Evolutionary conservation across 2,113 vertebrate species (phyloP).

Genomic region (Hippocampus guttulatus): DNA sequence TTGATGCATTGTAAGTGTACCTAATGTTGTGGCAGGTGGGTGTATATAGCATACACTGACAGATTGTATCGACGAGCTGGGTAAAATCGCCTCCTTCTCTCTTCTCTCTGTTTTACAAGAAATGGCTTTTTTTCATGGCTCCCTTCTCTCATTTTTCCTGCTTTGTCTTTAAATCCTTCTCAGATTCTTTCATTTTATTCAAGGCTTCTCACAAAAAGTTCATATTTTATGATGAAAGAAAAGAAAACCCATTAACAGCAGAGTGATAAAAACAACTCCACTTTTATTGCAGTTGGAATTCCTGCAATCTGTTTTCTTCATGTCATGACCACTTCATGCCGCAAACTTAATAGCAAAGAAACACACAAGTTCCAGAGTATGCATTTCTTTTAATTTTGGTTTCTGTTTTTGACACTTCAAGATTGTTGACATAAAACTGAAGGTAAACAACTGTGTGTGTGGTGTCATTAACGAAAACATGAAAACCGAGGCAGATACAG

Average conservation of each 20-base stretch:
- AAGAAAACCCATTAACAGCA: neutral
- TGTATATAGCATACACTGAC: neutral
- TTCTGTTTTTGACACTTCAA: slow-evolving; percentile 56
- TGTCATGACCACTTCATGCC: neutral
- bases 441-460: neutral
- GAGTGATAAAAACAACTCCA: slow-evolving; percentile 7
- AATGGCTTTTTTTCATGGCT: neutral
- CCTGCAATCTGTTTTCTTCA: neutral
- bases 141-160: neutral
- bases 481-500: neutral
- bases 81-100: neutral
- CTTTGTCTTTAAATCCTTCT: slow-evolving; percentile 3
- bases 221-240: slow-evolving; percentile 11
- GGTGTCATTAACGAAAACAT: neutral
- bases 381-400: slow-evolving; percentile 61
- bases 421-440: slow-evolving; percentile 48
- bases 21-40: neutral
- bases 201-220: slow-evolving; percentile 14
- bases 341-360: neutral
- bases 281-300: neutral
- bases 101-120: neutral
- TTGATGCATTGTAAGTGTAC: neutral
- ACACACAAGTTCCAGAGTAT: slow-evolving; percentile 31
- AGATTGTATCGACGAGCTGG: neutral
- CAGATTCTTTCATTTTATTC: slow-evolving; percentile 12